These are phyloP conservation scores for Pristionchus fissidentatus DNA, from an alignment of 2,888 invertebrate genomes.

Conservation along the genomic window DNA sequence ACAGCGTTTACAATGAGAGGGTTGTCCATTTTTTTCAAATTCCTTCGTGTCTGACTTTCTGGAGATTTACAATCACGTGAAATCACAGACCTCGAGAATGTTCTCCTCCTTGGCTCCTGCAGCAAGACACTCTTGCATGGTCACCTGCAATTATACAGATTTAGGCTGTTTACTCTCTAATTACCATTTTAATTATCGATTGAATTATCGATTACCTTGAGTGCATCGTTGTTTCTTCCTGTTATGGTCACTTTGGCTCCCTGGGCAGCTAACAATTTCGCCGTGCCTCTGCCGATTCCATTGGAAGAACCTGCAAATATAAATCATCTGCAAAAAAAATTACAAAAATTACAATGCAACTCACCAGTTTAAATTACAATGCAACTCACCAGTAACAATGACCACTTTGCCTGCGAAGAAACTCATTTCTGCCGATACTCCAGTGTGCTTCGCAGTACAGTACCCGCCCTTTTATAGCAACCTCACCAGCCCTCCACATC, in stretches of 20 bases:
- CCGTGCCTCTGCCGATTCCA: constrained; percentile 31
- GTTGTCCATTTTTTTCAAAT: background rate
- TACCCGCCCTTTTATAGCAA: background rate
- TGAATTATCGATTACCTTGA: background rate
- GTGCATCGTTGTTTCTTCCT: constrained; percentile 12
- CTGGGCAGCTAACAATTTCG: constrained; percentile 26
- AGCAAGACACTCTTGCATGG: constrained; percentile 5
- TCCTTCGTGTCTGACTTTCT: background rate
- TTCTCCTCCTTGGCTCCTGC: constrained; percentile 20
- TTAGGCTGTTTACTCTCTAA: background rate
- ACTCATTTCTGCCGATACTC: background rate
- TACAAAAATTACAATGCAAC: background rate
- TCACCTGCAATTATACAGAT: no score
- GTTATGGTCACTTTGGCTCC: constrained; percentile 42
- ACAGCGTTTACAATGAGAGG: no score
- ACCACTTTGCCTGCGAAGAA: constrained; percentile 3
- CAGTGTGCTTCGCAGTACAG: background rate
- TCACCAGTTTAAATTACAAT: no score
- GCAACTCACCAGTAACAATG: constrained; percentile 29
- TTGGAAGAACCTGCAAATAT: background rate
- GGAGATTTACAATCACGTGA: no score
- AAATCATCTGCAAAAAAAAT: background rate
- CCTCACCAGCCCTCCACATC: background rate
- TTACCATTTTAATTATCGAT: background rate
- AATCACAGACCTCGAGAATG: constrained; percentile 25